A percentile compares a stretch with the other conserved stretches of the same genome.
These are phyloP conservation scores for Eucriotettix oculatus DNA, from an alignment of 2,888 invertebrate species.

Conservation along the genomic window DNA sequence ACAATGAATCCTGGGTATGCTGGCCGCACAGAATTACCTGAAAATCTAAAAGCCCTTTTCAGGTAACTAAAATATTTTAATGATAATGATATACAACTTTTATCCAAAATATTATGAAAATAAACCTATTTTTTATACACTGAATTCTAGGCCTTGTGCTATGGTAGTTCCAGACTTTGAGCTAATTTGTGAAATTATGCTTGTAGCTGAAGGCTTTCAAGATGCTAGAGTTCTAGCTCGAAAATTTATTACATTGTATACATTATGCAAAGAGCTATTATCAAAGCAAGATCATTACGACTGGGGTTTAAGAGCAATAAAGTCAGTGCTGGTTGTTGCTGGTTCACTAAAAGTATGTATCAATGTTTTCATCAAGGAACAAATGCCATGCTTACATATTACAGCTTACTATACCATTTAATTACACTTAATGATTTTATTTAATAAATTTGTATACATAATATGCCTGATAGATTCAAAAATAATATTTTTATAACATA, in stretches of 20 bases:
- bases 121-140: too few species aligned
- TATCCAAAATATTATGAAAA: background rate
- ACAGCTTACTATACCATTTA: too few species aligned
- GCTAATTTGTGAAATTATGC: conserved; percentile 93
- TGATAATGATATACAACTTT: background rate
- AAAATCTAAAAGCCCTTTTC: conserved; percentile 43
- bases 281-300: conserved; percentile 97
- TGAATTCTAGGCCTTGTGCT: conserved; percentile 68
- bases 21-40: conserved; percentile 74
- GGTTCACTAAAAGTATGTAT: conserved; percentile 72
- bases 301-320: conserved; percentile 92
- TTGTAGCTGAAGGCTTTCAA: conserved; percentile 93
- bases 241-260: conserved; percentile 91
- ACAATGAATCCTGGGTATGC: conserved; percentile 99
- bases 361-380: background rate
- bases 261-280: conserved; percentile 80
- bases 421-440: too few species aligned
- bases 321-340: conserved; percentile 90
- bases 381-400: too few species aligned
- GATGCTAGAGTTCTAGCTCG: conserved; percentile 84
- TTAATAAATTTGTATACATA: too few species aligned
- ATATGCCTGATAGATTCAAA: too few species aligned
- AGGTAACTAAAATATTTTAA: conserved; percentile 20
- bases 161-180: conserved; percentile 98
- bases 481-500: too few species aligned